These are phyloP conservation scores for Pseudolycoriella hygida DNA, from an alignment of 2,888 invertebrate genomes.

Conservation along the genomic window DNA sequence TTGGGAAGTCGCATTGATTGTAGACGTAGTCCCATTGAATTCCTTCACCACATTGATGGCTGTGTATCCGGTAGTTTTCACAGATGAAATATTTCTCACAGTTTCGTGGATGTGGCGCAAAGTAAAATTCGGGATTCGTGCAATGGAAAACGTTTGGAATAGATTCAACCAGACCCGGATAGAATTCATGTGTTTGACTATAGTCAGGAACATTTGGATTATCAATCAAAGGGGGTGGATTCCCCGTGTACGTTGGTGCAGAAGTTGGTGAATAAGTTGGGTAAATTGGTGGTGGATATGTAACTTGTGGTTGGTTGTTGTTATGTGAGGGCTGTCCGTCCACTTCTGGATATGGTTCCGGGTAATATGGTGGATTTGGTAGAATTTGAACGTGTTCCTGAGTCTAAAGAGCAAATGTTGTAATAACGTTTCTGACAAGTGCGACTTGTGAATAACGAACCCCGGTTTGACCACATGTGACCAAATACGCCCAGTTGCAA, in stretches of 20 bases:
- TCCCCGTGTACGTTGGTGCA: neutral
- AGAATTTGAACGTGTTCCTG: neutral
- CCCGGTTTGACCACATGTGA: conserved; percentile 14
- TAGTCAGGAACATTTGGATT: too few relatives aligned
- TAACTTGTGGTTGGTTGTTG: neutral
- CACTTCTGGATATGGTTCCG: neutral
- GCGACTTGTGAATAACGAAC: conserved; percentile 7
- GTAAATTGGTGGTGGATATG: neutral
- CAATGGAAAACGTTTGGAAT: conserved; percentile 11
- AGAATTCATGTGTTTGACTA: too few relatives aligned
- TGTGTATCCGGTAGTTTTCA: conserved; percentile 21
- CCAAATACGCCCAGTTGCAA: conserved; percentile 18
- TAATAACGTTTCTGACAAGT: neutral
- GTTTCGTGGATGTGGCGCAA: conserved; percentile 21
- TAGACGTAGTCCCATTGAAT: conserved; percentile 20
- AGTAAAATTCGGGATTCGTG: conserved; percentile 22
- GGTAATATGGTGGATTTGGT: neutral
- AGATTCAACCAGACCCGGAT: too few relatives aligned
- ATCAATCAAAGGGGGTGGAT: neutral
- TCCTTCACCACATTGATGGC: conserved; percentile 20
- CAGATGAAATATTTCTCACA: conserved; percentile 23
- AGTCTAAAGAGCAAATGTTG: neutral
- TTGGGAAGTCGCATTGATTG: conserved; percentile 17
- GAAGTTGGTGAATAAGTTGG: neutral
- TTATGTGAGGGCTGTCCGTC: neutral